Conservation (phyloP, 2,113 vertebrate genomes). For the Acanthisitta chloris region DNA sequence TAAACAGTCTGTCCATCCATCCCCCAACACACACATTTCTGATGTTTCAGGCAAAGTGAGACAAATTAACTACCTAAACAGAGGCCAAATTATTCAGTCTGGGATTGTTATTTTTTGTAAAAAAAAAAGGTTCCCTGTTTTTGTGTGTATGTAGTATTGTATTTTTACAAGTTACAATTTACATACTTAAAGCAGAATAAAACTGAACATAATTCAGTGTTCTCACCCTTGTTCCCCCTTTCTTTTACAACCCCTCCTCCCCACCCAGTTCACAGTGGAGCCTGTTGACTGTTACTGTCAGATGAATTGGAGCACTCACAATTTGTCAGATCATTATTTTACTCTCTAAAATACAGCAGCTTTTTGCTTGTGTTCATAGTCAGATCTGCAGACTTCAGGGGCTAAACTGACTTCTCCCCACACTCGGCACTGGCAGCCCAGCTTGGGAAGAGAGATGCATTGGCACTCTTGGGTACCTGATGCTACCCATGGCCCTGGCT, state of each 20-base stretch:
- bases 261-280: not conserved
- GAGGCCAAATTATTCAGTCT: not conserved
- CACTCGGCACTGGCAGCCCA: not conserved
- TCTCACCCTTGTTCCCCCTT: not conserved
- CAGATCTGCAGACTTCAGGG: not conserved
- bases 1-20: not conserved
- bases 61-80: slow-evolving; percentile 9
- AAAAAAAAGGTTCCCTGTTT: not conserved
- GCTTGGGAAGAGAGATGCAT: not conserved
- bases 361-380: not conserved
- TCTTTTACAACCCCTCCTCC: not conserved
- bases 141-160: not conserved
- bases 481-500: not conserved
- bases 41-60: not conserved
- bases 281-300: not conserved
- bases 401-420: not conserved
- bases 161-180: slow-evolving; percentile 32
- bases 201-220: not conserved
- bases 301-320: not conserved
- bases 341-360: not conserved
- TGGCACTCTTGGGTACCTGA: not conserved
- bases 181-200: not conserved
- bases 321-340: not conserved
- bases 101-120: no score
- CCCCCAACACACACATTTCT: not conserved